A percentile compares a stretch with the other conserved stretches of the same genome.
These are phyloP conservation scores for Aplysina aerophoba DNA, from an alignment of 37 sponge, comb jelly and placozoan species.

Conservation along the genomic window DNA sequence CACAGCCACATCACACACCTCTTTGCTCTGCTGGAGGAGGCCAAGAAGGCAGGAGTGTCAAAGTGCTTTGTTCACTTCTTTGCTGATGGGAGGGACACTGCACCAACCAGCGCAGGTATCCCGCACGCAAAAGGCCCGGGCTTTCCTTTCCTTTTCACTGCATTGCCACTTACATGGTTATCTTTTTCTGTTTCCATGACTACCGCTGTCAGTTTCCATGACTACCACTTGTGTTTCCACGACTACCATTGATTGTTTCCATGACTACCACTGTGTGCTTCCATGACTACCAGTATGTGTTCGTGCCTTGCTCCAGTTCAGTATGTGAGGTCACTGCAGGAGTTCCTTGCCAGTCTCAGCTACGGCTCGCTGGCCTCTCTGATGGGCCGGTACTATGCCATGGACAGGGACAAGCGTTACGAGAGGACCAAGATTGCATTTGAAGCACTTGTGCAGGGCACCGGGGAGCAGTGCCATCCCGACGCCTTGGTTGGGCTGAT, in stretches of 20 bases:
- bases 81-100: constrained; percentile 96
- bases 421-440: constrained; percentile 91
- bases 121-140: not conserved
- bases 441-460: constrained; percentile 88
- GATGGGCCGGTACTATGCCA: constrained; percentile 96
- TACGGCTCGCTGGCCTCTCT: constrained; percentile 91
- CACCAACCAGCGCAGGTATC: constrained; percentile 85
- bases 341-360: constrained; percentile 46
- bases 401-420: constrained; percentile 97
- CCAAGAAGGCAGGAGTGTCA: constrained; percentile 76
- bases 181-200: not conserved
- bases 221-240: too few relatives aligned
- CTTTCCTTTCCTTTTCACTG: not conserved
- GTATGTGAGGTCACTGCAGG: constrained; percentile 68
- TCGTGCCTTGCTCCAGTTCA: constrained; percentile 46
- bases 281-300: not conserved
- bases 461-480: constrained; percentile 59
- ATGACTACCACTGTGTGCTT: not conserved
- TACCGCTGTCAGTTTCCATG: too few relatives aligned
- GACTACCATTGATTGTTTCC: not conserved
- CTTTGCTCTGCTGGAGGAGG: constrained; percentile 77
- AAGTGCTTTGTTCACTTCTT: constrained; percentile 92
- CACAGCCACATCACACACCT: constrained; percentile 94
- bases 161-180: not conserved
- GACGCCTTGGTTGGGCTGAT: constrained; percentile 59